Conservation (phyloP, 2,113 vertebrate genomes). For the Cnemophilus loriae region DNA sequence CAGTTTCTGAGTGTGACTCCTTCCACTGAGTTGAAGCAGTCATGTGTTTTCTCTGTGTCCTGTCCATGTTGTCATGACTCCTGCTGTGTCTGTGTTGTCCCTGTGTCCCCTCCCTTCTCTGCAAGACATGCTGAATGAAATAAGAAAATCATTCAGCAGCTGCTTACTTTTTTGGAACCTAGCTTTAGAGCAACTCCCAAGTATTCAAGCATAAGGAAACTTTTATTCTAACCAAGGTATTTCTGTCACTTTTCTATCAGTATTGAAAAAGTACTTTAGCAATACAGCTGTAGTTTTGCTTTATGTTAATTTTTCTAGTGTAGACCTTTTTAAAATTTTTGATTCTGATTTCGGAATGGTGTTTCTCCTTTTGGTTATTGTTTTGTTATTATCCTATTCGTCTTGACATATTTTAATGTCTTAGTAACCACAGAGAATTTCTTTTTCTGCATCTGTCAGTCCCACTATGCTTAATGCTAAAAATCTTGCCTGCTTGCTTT, state of each 20-base stretch:
- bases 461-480: neutral
- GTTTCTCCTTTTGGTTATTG: neutral
- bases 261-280: neutral
- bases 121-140: neutral
- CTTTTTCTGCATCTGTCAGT: neutral
- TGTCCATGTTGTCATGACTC: neutral
- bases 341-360: neutral
- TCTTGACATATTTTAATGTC: neutral
- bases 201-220: neutral
- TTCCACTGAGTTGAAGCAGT: neutral
- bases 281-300: neutral
- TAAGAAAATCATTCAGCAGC: neutral
- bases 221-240: neutral
- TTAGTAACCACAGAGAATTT: fast-evolving
- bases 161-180: neutral
- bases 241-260: neutral
- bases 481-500: neutral
- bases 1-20: neutral
- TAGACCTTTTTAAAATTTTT: neutral
- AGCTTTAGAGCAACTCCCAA: neutral
- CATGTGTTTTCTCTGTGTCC: neutral
- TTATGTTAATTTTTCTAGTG: neutral
- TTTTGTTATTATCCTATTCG: neutral
- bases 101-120: neutral
- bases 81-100: fast-evolving